Evolutionary conservation across 2,888 invertebrate species (phyloP), one percentile per base, ranked within the genome.

Genomic region (Choristoneura rosaceana): DNA sequence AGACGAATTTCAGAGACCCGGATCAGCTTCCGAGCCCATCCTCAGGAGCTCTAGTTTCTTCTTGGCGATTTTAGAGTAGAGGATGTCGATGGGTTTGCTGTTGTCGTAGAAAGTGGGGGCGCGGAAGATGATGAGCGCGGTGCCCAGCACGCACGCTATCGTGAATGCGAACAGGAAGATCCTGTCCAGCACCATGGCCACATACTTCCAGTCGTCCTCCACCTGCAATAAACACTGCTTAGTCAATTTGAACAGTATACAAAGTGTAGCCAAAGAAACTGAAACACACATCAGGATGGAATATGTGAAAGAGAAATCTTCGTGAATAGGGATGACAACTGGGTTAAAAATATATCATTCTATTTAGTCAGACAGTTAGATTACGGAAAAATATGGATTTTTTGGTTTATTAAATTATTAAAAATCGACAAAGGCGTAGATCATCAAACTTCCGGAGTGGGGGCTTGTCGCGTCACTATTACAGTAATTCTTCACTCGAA

Each of bases 201-300:
- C 98, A 95, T 98, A 99, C 91, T 99, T 99, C 99, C 99, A 99
- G 94, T 99, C 99, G 93, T 99, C 98, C 91, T 97, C 98, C 84
- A 98, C 98, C 98, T 98, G 92, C 2, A 90, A 86, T 69, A 70
- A 69, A 71, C 71, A 68, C 14, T 25, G 47, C 47, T 69, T 33
- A 33, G 9, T 34, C n/a, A 33, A 17, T 2, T 8, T 14, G 45
- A n/a, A 47, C 47, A 47, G 5, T 14, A n/a, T n/a, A 43, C 43
- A 43, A 9, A 43, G 8, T 43, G 5, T 7, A 38, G 38, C 38
- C 38, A 5, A 12, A 43, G 43, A 12, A 43, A 12, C 12, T 43
- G 12, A 5, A 38, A 38, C 4, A 7, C 38, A 38, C 7, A 38
- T 7, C 38, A 3, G 7, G 38, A 7, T 7, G 25, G 2, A 25